Evolutionary conservation across 2,888 invertebrate species (phyloP), one percentile per base, ranked within the genome.

Genomic region (Ormyrus thymus): DNA sequence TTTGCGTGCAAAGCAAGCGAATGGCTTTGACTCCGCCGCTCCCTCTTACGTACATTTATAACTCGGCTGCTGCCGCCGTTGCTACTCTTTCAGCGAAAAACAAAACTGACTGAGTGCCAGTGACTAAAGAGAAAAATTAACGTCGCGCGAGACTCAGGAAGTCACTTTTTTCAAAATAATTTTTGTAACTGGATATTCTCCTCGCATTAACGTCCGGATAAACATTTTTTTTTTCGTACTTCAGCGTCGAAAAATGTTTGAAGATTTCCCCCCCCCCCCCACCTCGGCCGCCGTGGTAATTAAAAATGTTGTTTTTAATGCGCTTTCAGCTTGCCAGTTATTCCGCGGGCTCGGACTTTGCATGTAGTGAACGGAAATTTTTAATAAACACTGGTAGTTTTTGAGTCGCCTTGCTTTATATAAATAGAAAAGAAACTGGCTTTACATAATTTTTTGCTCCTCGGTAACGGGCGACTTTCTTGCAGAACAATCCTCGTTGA

Each of bases 371-470:
- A 29, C 29, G 29, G 29, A 29, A 29, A 29, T 29, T 29, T 29
- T 29, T 29, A 29, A 29, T 29, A 29, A 29, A 29, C 29, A 29
- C 29, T 29, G 29, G 29, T 4, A 29, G 29, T 29, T 29, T 29
- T 29, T 4, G 55, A 69, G 45, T 46, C 43, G 65, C 43, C 59
- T 61, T 50, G 59, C 53, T 77, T 29, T 77, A 77, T 43, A 72
- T 77, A 77, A 77, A 77, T 65, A 77, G 55, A 45, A 59, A 71
- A 73, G 68, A 78, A 78, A 73, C 62, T 64, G 56, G 46, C 46
- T 61, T 58, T 48, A 53, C 61, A 62, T 62, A 46, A 46, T 61
- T 58, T 48, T 50, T 50, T 50, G 10, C 45, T 9, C 7, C 45
- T 53, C 45, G n/a, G 29, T 43, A 55, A 50, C 55, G 50, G 50